phyloP scores from a whole-genome alignment of 1,140 invertebrate genomes.

The Triops longicaudatus region DNA sequence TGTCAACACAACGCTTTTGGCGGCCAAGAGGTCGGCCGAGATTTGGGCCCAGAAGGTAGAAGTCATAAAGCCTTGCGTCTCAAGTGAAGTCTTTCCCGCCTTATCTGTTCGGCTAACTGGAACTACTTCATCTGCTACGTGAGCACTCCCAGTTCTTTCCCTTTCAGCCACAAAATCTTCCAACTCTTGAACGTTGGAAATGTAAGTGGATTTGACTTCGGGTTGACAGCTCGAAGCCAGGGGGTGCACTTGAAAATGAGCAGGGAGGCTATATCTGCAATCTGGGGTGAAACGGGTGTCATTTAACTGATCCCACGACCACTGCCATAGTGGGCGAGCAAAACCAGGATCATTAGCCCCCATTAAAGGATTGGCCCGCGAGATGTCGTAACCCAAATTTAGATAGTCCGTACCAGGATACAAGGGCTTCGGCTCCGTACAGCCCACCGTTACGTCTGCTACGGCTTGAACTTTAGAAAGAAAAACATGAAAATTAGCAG shows the following conservation, averaged over 20 bases:
- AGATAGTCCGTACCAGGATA: constrained; percentile 11
- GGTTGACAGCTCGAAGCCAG: constrained; percentile 17
- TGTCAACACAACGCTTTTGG: neutral
- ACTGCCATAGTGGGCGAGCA: constrained; percentile 18
- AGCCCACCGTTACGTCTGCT: neutral
- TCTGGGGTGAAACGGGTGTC: constrained; percentile 20
- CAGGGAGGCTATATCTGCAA: constrained; percentile 9
- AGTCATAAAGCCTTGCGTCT: constrained; percentile 18
- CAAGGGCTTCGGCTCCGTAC: constrained; percentile 1
- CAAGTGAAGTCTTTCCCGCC: neutral
- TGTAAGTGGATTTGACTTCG: constrained; percentile 14
- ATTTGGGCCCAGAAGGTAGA: constrained; percentile 8
- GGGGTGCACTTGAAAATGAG: constrained; percentile 6
- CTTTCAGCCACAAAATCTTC: constrained; percentile 1
- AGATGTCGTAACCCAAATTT: constrained; percentile 16
- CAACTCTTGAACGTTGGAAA: neutral
- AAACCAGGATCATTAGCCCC: constrained; percentile 18
- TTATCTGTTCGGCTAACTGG: neutral
- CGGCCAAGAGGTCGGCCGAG: constrained; percentile 12
- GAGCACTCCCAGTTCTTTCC: neutral
- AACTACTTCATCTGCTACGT: neutral
- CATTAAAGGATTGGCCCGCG: constrained; percentile 19
- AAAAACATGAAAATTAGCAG: neutral
- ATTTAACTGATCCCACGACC: neutral
- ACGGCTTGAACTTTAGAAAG: neutral